These are phyloP conservation scores for Allygus modestus DNA, from an alignment of 2,888 invertebrate genomes.

Conservation along the genomic window DNA sequence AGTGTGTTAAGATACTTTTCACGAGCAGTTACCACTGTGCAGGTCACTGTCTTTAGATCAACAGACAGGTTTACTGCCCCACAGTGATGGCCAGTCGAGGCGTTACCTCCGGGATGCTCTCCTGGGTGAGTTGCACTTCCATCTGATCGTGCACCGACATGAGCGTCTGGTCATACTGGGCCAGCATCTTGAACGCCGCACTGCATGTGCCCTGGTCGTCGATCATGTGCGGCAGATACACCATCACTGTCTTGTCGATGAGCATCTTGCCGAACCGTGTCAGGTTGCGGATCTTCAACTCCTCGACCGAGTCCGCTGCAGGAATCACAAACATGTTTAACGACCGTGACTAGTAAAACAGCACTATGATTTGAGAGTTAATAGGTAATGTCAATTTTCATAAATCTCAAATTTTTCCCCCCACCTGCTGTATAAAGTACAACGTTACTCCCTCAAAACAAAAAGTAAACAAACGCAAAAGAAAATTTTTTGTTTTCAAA, in stretches of 20 bases:
- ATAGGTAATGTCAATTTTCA: too few relatives aligned
- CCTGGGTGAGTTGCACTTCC: constrained; percentile 71
- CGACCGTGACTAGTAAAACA: too few relatives aligned
- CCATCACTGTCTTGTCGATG: constrained; percentile 68
- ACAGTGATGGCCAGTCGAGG: background rate
- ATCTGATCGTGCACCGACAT: constrained; percentile 77
- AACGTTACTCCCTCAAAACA: too few relatives aligned
- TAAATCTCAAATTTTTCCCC: too few relatives aligned
- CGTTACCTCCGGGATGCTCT: constrained; percentile 69
- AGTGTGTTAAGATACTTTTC: too few relatives aligned
- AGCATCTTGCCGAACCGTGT: constrained; percentile 67
- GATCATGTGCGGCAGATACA: constrained; percentile 70
- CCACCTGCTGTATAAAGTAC: too few relatives aligned
- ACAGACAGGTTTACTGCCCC: too few relatives aligned
- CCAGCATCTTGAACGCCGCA: constrained; percentile 69
- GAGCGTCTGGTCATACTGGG: constrained; percentile 75
- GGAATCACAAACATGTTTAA: constrained; percentile 1
- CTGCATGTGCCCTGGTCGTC: constrained; percentile 67
- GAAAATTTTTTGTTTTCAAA: too few relatives aligned
- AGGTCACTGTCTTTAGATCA: too few relatives aligned
- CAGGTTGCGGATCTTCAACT: constrained; percentile 67
- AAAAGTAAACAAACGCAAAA: too few relatives aligned
- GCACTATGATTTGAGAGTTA: too few relatives aligned
- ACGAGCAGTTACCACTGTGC: too few relatives aligned
- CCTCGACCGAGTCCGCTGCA: constrained; percentile 68